These are phyloP conservation scores for Vanessa tameamea DNA, from an alignment of 1,140 invertebrate species.

Conservation along the genomic window DNA sequence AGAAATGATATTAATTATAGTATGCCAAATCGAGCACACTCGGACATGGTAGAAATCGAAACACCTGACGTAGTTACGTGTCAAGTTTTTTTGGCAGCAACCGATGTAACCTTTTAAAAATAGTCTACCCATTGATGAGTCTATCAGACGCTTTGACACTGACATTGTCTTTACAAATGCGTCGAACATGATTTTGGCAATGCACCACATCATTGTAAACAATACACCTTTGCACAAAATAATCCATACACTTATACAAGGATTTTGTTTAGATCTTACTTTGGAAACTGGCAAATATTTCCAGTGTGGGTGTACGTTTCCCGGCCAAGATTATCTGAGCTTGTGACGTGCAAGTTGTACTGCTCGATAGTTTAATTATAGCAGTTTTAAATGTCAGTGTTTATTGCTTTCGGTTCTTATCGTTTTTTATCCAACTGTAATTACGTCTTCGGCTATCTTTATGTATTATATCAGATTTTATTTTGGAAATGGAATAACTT, in stretches of 20 bases:
- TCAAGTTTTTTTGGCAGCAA: slow-evolving; percentile 64
- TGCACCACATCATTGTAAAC: slow-evolving; percentile 43
- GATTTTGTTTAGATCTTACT: slow-evolving; percentile 25
- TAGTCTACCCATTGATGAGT: slow-evolving; percentile 68
- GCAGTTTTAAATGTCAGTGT: slow-evolving; percentile 72
- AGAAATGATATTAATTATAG: too few species aligned
- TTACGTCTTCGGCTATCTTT: slow-evolving; percentile 4
- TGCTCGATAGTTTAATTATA: slow-evolving; percentile 66
- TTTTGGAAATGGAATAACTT: background rate
- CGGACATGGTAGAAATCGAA: slow-evolving; percentile 18
- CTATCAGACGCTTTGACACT: slow-evolving; percentile 66
- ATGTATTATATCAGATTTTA: slow-evolving; percentile 1
- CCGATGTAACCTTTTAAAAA: slow-evolving; percentile 63
- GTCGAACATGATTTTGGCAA: slow-evolving; percentile 56
- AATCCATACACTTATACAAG: slow-evolving; percentile 28
- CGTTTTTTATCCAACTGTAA: slow-evolving; percentile 39
- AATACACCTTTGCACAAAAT: slow-evolving; percentile 36
- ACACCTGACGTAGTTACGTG: slow-evolving; percentile 46
- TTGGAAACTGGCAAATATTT: slow-evolving; percentile 42
- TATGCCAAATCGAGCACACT: slow-evolving; percentile 3
- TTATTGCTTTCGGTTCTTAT: slow-evolving; percentile 53
- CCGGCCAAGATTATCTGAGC: slow-evolving; percentile 57
- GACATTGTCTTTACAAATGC: slow-evolving; percentile 63
- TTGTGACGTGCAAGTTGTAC: slow-evolving; percentile 48
- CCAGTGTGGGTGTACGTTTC: slow-evolving; percentile 64